Evolutionary conservation across 2,888 invertebrate species (phyloP).

Genomic region (Brachyopa scutellaris): DNA sequence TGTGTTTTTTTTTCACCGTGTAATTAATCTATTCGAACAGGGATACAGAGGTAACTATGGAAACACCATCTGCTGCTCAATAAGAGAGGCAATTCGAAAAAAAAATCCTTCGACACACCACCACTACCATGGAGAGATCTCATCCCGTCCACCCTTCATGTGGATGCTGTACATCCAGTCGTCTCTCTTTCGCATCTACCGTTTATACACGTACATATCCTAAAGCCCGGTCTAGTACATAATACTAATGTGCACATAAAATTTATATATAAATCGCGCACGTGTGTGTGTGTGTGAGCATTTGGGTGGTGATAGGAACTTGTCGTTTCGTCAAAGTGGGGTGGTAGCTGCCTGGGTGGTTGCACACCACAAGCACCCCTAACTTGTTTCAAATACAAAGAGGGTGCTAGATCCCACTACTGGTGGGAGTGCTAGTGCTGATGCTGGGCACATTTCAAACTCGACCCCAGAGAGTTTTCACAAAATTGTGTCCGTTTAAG

Average conservation of each 20-base stretch:
- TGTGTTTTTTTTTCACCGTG: slow-evolving; percentile 31
- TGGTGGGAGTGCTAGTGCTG: slow-evolving; percentile 22
- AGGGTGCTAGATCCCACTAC: background rate
- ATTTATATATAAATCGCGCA: slow-evolving; percentile 8
- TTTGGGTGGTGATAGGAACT: slow-evolving; percentile 46
- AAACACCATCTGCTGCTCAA: slow-evolving; percentile 66
- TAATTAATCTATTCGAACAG: slow-evolving; percentile 68
- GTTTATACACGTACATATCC: background rate
- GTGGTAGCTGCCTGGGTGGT: slow-evolving; percentile 9
- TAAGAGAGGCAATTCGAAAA: background rate
- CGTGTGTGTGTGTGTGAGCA: too few relatives aligned
- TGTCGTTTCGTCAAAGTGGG: slow-evolving; percentile 55
- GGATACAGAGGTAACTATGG: slow-evolving; percentile 62
- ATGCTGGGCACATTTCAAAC: slow-evolving; percentile 16
- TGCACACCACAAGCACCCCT: slow-evolving; percentile 15
- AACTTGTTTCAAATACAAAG: slow-evolving; percentile 22
- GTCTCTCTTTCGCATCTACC: slow-evolving; percentile 35
- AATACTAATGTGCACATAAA: slow-evolving; percentile 30
- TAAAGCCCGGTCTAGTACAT: slow-evolving; percentile 29
- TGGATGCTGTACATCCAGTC: slow-evolving; percentile 34
- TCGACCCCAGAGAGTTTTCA: slow-evolving; percentile 52
- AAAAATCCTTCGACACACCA: slow-evolving; percentile 43
- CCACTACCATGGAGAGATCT: slow-evolving; percentile 4
- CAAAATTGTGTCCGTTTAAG: slow-evolving; percentile 63
- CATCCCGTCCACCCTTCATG: background rate